Evolutionary conservation across 2,797 vertebrate genomes (phyloP).

Genomic region (Chanos chanos): DNA sequence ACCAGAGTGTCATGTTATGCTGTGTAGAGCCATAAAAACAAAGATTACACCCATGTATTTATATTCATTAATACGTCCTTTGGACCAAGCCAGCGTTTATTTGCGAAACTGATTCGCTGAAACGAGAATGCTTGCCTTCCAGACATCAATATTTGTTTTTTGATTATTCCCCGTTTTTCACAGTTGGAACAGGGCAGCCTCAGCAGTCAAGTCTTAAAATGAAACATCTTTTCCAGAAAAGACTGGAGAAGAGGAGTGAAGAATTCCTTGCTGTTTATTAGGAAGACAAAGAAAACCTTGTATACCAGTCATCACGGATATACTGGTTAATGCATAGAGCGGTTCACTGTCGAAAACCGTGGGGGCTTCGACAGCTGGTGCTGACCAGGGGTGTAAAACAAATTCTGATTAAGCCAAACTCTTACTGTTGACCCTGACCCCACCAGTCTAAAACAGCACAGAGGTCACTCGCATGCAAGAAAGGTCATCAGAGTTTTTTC

Average conservation of each 20-base stretch:
- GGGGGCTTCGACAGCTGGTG: neutral
- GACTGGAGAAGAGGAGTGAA: neutral
- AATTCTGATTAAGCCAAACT: no score
- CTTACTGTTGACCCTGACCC: slow-evolving; percentile 3
- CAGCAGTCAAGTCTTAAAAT: neutral
- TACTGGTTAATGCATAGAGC: slow-evolving; percentile 2
- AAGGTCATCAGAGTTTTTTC: slow-evolving; percentile 1
- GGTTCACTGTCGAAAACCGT: no score
- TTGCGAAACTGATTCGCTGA: slow-evolving; percentile 36
- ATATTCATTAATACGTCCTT: slow-evolving; percentile 9
- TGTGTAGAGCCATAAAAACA: slow-evolving; percentile 11
- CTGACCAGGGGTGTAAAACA: neutral
- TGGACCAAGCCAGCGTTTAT: slow-evolving; percentile 33
- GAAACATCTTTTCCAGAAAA: no score
- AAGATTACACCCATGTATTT: slow-evolving; percentile 32
- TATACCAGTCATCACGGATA: neutral
- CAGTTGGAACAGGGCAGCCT: neutral
- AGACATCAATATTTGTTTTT: slow-evolving; percentile 48
- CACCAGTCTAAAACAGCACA: slow-evolving; percentile 13
- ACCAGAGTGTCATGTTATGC: slow-evolving; percentile 16
- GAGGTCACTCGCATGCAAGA: slow-evolving; percentile 5
- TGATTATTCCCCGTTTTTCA: slow-evolving; percentile 35
- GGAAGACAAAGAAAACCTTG: slow-evolving; percentile 11
- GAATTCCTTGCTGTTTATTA: neutral
- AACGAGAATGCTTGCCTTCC: slow-evolving; percentile 33